Conservation (phyloP, 2,113 vertebrate genomes). For the Prionailurus bengalensis region DNA sequence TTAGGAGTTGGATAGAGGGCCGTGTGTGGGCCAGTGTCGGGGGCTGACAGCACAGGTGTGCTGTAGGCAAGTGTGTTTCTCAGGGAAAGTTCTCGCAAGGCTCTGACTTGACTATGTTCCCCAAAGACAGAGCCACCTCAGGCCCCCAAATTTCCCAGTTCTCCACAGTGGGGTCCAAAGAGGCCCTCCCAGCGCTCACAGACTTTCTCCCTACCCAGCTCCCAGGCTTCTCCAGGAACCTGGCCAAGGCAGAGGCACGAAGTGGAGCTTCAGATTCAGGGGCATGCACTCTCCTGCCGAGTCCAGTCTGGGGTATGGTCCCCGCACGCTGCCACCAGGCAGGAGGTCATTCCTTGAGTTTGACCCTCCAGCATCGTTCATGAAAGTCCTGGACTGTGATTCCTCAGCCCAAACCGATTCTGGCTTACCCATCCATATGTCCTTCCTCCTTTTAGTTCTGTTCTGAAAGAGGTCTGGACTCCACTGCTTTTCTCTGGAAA, state of each 20-base stretch:
- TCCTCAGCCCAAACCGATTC: neutral
- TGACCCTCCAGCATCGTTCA: neutral
- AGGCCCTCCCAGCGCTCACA: neutral
- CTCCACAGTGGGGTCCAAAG: neutral
- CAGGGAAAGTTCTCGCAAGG: neutral
- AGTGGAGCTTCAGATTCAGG: neutral
- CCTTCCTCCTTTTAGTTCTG: neutral
- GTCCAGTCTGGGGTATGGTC: neutral
- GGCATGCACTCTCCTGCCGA: neutral
- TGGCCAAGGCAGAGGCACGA: neutral
- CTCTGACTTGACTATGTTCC: neutral
- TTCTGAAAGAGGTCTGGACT: neutral
- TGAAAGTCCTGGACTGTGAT: neutral
- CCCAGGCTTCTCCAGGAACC: neutral
- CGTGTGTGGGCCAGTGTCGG: rapidly evolving
- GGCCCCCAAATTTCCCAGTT: neutral
- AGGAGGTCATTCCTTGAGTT: neutral
- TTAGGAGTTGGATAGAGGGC: neutral
- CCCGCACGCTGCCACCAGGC: neutral
- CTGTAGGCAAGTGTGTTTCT: neutral
- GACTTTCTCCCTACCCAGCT: neutral
- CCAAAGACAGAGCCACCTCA: neutral
- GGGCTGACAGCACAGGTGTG: neutral
- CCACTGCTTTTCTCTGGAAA: neutral
- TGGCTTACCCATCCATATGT: rapidly evolving